Evolutionary conservation across 2,797 vertebrate genomes (phyloP).

Genomic region (Epinephelus awoara): DNA sequence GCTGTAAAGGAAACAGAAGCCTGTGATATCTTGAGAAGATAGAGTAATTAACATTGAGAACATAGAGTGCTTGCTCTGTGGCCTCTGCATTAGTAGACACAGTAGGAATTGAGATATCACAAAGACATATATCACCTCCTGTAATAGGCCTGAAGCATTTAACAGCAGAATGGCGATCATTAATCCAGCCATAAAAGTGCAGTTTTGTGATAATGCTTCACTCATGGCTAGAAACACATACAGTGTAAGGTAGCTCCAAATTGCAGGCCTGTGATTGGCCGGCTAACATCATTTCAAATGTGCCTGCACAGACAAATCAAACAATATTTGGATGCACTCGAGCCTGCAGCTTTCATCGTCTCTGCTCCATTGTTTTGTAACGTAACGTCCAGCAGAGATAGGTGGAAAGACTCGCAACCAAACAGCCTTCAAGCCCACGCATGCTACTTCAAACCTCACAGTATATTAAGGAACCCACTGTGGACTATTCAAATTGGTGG

Average conservation of each 20-base stretch:
- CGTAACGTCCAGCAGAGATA: background rate
- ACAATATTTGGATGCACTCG: background rate
- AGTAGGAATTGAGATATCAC: constrained; percentile 4
- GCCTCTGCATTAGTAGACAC: constrained; percentile 44
- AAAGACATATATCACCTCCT: constrained; percentile 10
- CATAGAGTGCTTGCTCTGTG: constrained; percentile 44
- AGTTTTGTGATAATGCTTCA: background rate
- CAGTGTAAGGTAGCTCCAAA: constrained; percentile 5
- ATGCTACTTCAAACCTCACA: constrained; percentile 56
- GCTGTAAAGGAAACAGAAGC: constrained; percentile 23
- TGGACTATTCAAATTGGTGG: constrained; percentile 52
- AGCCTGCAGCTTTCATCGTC: background rate
- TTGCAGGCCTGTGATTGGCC: constrained; percentile 14
- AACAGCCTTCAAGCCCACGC: constrained; percentile 64
- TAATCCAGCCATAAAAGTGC: background rate
- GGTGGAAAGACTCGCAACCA: constrained; percentile 39
- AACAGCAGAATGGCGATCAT: background rate
- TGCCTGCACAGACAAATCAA: background rate
- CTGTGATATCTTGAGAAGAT: constrained; percentile 39
- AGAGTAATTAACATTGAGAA: constrained; percentile 53
- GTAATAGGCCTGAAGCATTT: constrained; percentile 42
- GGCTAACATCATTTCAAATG: constrained; percentile 10
- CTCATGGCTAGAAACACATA: background rate
- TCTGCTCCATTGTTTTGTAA: constrained; percentile 6
- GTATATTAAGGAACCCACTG: constrained; percentile 62